Percentiles rank a stretch among this genome's conserved stretches.
These are phyloP conservation scores for Lemur catta DNA, from an alignment of 2,797 vertebrate species.

Conservation along the genomic window DNA sequence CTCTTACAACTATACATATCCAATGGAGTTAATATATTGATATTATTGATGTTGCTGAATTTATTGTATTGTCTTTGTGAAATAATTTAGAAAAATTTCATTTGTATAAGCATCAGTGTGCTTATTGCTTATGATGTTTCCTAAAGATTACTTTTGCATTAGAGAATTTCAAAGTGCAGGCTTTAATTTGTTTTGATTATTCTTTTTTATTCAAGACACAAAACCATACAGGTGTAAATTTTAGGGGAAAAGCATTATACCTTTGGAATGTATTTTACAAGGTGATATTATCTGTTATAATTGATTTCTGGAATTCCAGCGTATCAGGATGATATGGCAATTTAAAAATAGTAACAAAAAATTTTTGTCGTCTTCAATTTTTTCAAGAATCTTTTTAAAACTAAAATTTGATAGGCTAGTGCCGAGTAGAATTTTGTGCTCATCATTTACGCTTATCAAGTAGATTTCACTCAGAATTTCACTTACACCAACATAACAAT, in stretches of 20 bases:
- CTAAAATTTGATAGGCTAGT: constrained; percentile 41
- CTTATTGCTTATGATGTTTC: constrained; percentile 33
- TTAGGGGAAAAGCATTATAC: constrained; percentile 42
- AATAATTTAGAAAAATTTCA: constrained; percentile 76
- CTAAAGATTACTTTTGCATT: constrained; percentile 21
- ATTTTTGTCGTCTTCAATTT: constrained; percentile 62
- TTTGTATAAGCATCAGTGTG: constrained; percentile 68
- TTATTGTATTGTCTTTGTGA: constrained; percentile 77
- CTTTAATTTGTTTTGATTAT: constrained; percentile 72
- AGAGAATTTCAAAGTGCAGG: constrained; percentile 64
- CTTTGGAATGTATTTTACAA: constrained; percentile 75
- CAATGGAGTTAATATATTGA: constrained; percentile 58
- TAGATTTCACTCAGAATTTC: constrained; percentile 42
- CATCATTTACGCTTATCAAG: not conserved
- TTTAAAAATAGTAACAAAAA: constrained; percentile 75
- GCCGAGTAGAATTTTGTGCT: constrained; percentile 53
- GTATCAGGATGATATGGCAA: constrained; percentile 23
- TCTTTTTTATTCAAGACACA: constrained; percentile 20
- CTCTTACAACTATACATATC: not conserved
- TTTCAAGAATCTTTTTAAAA: constrained; percentile 74
- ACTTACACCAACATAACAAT: constrained; percentile 27
- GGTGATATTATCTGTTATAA: constrained; percentile 73
- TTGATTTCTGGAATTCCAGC: constrained; percentile 71
- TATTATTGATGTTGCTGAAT: constrained; percentile 60
- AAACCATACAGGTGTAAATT: not conserved